Percentiles rank a stretch among this genome's conserved stretches.
phyloP scores from a whole-genome alignment of 2,888 invertebrate species.

The Philopedon plagiatum region DNA sequence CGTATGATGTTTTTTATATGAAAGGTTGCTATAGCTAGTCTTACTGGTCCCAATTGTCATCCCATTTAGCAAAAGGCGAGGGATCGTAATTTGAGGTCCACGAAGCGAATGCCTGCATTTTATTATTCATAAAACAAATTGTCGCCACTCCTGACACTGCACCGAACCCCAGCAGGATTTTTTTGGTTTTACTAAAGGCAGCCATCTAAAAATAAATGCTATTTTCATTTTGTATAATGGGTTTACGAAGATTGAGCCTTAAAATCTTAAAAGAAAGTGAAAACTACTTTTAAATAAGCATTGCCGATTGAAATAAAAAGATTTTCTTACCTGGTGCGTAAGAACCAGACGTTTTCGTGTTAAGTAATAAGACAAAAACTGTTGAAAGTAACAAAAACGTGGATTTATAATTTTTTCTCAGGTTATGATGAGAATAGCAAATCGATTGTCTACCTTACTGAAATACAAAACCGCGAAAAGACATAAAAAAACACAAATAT shows the following conservation, averaged over 20 bases:
- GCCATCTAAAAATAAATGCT: constrained; percentile 67
- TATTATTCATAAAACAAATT: constrained; percentile 70
- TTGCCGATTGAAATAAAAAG: not conserved
- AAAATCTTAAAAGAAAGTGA: too few species aligned
- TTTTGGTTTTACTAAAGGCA: constrained; percentile 73
- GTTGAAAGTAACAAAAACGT: constrained; percentile 11
- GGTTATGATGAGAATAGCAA: not conserved
- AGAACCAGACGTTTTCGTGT: not conserved
- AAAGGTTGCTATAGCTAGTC: constrained; percentile 57
- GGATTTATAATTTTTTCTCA: not conserved
- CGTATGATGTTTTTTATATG: too few species aligned
- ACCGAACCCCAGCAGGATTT: constrained; percentile 74
- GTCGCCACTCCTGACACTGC: constrained; percentile 78
- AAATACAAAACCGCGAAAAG: not conserved
- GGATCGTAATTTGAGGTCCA: constrained; percentile 81
- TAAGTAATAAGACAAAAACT: constrained; percentile 5
- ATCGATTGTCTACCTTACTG: not conserved
- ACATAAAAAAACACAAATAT: not conserved
- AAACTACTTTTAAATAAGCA: too few species aligned
- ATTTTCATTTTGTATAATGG: not conserved
- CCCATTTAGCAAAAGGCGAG: constrained; percentile 79
- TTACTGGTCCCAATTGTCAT: constrained; percentile 92
- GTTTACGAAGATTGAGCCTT: too few species aligned
- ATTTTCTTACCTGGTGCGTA: not conserved
- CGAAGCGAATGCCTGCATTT: constrained; percentile 72